Base-by-base conservation (phyloP, 2,888 invertebrate species). In the Phortica okadai region DNA sequence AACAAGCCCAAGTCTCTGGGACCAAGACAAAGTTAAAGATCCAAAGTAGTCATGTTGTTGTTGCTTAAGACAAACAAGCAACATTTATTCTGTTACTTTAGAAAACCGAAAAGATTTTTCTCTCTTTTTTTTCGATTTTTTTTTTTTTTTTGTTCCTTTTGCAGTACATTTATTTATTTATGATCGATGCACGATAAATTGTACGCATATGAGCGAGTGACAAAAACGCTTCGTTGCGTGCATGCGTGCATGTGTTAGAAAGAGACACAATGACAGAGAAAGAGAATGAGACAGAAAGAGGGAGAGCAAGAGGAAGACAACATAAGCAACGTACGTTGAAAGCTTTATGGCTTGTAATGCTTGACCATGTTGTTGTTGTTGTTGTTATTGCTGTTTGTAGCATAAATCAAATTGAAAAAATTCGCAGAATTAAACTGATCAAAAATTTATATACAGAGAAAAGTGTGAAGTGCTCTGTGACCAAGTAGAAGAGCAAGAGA, bases 391-490 rank as follows among this genome's bases (percentile, higher is more conserved):
- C 56, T 76, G 73, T 74, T 81, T 80, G 79, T 82, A 80, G 83
- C 83, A 88, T 88, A 88, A 88, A 88, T 88, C 88, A 88, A 88
- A 86, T 84, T 87, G 85, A 87, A 88, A 87, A 87, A 86, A 88
- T 88, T 88, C 88, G 83, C 80, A 85, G 88, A 87, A 87, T 87
- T 59, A 8, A 16, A 14, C 41, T 59, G 59, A 59, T 21, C 59
- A 59, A 58, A n/a, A 21, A 58, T n/a, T 75, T 74, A 73, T 73
- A 1, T 10, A 4, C 69, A 59, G 74, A 74, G 6, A 8, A 42
- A 54, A 58, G 58, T 72, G 58, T 74, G n/a, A 33, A 33, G 33
- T 33, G 33, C 80, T n/a, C 79, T 79, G 79, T 75, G 76, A 80
- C 74, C 78, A n/a, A 74, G 33, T 1, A 33, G 33, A 1, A 33